These are phyloP conservation scores for Pseudomyrmex flavicornis DNA, from an alignment of 1,140 invertebrate genomes.

Conservation along the genomic window DNA sequence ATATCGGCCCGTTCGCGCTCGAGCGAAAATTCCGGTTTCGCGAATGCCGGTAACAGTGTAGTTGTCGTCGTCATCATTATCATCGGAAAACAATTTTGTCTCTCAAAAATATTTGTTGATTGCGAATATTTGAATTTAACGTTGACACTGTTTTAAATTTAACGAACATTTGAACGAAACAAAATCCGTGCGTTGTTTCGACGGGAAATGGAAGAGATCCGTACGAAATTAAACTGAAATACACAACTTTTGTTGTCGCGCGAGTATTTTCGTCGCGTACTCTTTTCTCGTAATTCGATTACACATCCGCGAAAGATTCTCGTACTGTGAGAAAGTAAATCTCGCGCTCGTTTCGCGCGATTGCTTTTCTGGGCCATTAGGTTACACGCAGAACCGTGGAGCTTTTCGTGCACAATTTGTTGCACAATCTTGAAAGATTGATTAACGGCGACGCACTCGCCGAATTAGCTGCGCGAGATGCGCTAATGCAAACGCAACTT, in stretches of 20 bases:
- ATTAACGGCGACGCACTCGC: conserved; percentile 56
- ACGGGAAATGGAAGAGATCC: background rate
- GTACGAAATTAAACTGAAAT: background rate
- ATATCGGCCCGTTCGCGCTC: conserved; percentile 20
- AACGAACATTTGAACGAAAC: background rate
- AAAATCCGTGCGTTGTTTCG: background rate
- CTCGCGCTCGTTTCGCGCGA: background rate
- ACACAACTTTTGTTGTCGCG: background rate
- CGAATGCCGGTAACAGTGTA: conserved; percentile 11
- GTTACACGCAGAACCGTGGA: background rate
- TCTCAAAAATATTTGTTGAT: background rate
- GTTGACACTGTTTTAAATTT: background rate
- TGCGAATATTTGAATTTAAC: conserved; percentile 8
- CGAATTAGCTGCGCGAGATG: background rate
- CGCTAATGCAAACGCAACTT: conserved; percentile 30
- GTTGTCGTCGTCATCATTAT: conserved; percentile 6
- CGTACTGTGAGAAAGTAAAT: background rate
- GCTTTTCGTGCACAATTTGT: conserved; percentile 28
- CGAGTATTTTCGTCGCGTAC: no score
- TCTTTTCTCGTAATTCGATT: background rate
- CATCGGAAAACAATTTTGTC: background rate
- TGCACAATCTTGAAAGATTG: conserved; percentile 59
- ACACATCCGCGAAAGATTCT: conserved; percentile 17
- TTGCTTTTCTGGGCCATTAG: background rate
- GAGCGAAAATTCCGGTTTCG: background rate